Evolutionary conservation across 2,888 invertebrate genomes (phyloP), one percentile per base, ranked within the genome.

Genomic region (Onchidella celtica): DNA sequence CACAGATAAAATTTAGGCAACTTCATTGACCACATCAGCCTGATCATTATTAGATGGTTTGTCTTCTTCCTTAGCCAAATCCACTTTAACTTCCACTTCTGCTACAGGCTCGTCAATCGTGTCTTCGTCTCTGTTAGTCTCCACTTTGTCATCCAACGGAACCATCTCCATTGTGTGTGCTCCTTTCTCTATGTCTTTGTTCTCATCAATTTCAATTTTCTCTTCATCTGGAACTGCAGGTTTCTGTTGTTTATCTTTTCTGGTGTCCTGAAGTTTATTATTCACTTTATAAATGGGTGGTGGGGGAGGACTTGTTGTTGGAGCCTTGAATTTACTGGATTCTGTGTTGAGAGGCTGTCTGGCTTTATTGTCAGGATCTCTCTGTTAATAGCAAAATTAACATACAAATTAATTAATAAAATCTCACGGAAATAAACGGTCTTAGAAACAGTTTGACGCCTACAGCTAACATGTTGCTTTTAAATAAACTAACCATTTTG

Each of bases 241-340:
- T n/a, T 75, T 66, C 69, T 75, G 36, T 17, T 69, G 47, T n/a
- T 63, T 73, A 11, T 63, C 34, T 29, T 65, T 61, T 6, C 72
- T 47, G 14, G 36, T 21, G 14, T 81, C 81, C 47, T 81, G 81
- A 14, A 81, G 81, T 40, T 81, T 81, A 36, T 81, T 81, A 74
- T 65, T 73, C 21, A 81, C 81, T 61, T 81, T 81, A 69, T 68
- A 66, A n/a, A 75, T 81, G 27, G 74, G 75, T 17, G 69, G 68
- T 24, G 81, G 81, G 40, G 81, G 81, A n/a, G 79, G 79, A n/a
- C 68, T 81, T 38, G 69, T 61, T 40, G 32, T 81, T n/a, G 81
- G 81, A 63, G 81, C 81, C 61, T 69, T 81, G 40, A 34, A 59
- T 2, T 59, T 61, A 17, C 59, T 61, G 47, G 55, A 27, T n/a